Evolutionary conservation across 2,888 invertebrate species (phyloP), one percentile per base, ranked within the genome.

Genomic region (Thecocarcelia acutangulata): DNA sequence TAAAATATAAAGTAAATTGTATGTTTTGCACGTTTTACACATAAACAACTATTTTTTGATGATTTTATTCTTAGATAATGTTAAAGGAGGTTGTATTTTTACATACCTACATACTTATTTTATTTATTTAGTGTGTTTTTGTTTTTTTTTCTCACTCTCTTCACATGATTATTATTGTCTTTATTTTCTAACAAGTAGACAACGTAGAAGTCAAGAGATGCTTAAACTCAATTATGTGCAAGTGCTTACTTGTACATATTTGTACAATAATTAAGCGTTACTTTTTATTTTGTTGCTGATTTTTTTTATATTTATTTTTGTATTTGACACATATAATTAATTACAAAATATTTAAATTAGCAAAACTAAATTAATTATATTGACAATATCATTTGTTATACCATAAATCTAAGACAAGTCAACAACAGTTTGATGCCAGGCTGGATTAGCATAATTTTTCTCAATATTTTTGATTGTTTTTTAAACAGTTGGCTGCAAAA

Each of bases 381-480:
- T 82, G 82, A 82, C 82, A 82, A 69, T 46, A 74, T 74, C 77
- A 78, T 70, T 77, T 77, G 73, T 64, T 73, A 44, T 54, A 63
- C 66, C 66, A 56, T 17, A 50, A 50, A 72, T 52, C 50, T 37
- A 52, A 72, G 72, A 78, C 72, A 78, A 48, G 46, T 46, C 19
- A 37, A 68, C 52, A 76, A 24, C 68, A 52, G 24, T 33, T 64
- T 17, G 33, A 6, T 54, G 54, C 15, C 54, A 52, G 33, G 12
- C 21, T 24, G 46, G 40, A 74, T 74, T 64, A 63, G n/a, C 44
- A 44, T 61, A 42, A 12, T 40, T 61, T 72, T 24, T 9, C 3
- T 33, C 13, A 8, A 17, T 12, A 42, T 17, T 13, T 15, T 33
- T 54, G 9, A n/a, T 33, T 56, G 3, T 56, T 50, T 17, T 33